phyloP scores from a whole-genome alignment of 1,140 invertebrate species.

The Tenebrio molitor region DNA sequence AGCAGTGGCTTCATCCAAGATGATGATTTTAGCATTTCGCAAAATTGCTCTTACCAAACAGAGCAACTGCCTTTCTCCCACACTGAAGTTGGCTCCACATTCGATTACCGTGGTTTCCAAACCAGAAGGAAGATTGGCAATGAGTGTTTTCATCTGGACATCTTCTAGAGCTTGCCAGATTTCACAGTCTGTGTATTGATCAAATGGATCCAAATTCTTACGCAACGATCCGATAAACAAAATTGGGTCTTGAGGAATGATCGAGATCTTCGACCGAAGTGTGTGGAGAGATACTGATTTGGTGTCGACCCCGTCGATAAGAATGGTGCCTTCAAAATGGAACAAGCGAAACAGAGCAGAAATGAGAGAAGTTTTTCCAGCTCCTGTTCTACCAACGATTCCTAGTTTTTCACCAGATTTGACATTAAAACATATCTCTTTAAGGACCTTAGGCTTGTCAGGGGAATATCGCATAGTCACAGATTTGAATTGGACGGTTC shows the following conservation, averaged over 20 bases:
- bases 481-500: no score
- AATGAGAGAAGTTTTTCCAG: no score
- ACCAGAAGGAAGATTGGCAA: conserved; percentile 64
- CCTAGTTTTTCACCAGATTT: no score
- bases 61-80: conserved; percentile 63
- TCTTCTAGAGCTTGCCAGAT: conserved; percentile 78
- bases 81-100: conserved; percentile 50
- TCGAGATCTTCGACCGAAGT: conserved; percentile 73
- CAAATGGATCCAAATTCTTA: conserved; percentile 79
- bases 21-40: conserved; percentile 68
- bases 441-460: no score
- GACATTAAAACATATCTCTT: no score
- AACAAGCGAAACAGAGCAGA: no score
- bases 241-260: conserved; percentile 81
- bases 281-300: no score
- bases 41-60: conserved; percentile 83
- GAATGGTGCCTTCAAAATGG: no score
- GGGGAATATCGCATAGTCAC: no score
- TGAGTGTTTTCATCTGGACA: conserved; percentile 69
- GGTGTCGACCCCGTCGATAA: no score
- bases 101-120: conserved; percentile 68
- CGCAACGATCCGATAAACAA: conserved; percentile 76
- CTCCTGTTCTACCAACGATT: no score
- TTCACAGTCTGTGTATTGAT: conserved; percentile 70
- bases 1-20: conserved; percentile 74